These are phyloP conservation scores for Acyrthosiphon pisum DNA, from an alignment of 1,140 invertebrate species.

Conservation along the genomic window DNA sequence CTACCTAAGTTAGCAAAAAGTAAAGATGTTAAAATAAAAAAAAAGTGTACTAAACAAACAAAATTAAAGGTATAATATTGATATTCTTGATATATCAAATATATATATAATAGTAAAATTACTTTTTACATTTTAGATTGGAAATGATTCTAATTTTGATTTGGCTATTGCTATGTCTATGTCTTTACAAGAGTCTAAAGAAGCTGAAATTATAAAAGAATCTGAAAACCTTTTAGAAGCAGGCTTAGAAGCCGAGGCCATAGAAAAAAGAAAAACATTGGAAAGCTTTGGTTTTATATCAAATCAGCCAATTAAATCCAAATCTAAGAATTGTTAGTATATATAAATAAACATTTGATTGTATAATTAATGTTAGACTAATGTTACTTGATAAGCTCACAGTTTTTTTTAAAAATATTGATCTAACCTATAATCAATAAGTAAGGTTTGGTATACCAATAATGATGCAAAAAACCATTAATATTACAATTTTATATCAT, in stretches of 20 bases:
- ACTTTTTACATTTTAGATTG: conserved; percentile 60
- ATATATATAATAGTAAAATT: conserved; percentile 1
- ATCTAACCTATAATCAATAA: background rate
- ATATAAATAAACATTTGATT: background rate
- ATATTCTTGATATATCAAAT: background rate
- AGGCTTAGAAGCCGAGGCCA: conserved; percentile 59
- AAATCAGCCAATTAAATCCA: conserved; percentile 44
- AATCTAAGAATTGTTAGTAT: conserved; percentile 60
- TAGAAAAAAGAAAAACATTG: conserved; percentile 57
- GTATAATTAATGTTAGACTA: background rate
- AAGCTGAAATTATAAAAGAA: conserved; percentile 63
- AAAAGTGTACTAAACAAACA: conserved; percentile 45
- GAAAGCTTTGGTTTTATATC: conserved; percentile 58
- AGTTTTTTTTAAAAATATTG: background rate
- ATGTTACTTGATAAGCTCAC: background rate
- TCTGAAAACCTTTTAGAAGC: conserved; percentile 60
- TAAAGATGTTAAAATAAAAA: conserved; percentile 56
- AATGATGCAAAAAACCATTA: too few relatives aligned
- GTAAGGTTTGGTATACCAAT: too few relatives aligned
- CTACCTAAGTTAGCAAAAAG: conserved; percentile 57
- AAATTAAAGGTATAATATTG: conserved; percentile 43
- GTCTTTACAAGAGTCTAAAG: conserved; percentile 65
- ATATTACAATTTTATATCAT: too few relatives aligned
- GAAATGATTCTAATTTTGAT: conserved; percentile 64
- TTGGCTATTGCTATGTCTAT: conserved; percentile 66